These are phyloP conservation scores for Crypturellus undulatus DNA, from an alignment of 2,113 vertebrate genomes.

Conservation along the genomic window DNA sequence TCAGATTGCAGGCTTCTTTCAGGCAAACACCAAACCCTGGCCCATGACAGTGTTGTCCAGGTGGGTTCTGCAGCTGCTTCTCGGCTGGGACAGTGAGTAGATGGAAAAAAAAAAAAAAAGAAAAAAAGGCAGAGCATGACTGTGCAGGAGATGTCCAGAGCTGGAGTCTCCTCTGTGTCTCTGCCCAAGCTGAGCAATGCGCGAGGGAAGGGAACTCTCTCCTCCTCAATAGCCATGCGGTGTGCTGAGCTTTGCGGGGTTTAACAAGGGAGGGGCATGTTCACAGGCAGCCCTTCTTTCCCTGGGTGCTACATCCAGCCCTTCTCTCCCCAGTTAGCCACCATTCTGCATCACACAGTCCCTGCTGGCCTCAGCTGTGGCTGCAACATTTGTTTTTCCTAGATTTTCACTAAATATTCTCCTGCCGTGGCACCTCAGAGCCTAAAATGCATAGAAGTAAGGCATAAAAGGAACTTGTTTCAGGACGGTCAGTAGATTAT, in stretches of 20 bases:
- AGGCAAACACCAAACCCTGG: not conserved
- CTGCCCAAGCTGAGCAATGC: not conserved
- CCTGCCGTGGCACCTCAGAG: not conserved
- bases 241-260: not conserved
- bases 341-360: rapidly evolving
- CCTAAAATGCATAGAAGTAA: not conserved
- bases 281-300: not conserved
- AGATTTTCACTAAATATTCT: not conserved
- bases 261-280: not conserved
- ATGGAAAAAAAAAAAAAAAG: not conserved
- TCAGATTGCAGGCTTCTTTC: not conserved
- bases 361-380: not conserved
- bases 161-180: not conserved
- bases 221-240: not conserved
- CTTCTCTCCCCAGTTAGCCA: not conserved
- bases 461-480: not conserved
- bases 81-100: not conserved
- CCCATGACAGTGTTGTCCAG: not conserved
- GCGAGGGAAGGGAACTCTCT: not conserved
- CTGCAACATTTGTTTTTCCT: not conserved
- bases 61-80: not conserved
- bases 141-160: not conserved
- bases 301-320: not conserved
- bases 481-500: not conserved
- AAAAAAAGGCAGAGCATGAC: not conserved